Conservation (phyloP, 2,113 vertebrate genomes). For the Gavia stellata region DNA sequence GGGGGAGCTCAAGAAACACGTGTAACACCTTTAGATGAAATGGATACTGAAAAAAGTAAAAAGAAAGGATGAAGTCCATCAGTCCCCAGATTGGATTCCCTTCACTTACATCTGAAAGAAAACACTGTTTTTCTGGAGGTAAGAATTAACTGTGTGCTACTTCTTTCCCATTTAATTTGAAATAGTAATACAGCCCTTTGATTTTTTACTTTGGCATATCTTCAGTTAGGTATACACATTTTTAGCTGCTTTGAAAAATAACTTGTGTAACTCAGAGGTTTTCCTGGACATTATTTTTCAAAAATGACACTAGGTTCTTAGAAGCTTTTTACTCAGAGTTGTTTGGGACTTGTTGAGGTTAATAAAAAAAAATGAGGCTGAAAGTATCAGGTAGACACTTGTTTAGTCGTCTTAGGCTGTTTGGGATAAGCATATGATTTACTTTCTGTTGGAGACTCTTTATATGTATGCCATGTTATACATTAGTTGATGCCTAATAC, state of each 20-base stretch:
- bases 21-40: not conserved
- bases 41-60: not conserved
- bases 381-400: not conserved
- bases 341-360: not conserved
- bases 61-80: not conserved
- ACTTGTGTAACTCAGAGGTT: not conserved
- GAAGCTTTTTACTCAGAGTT: not conserved
- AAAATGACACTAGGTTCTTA: not conserved
- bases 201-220: not conserved
- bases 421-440: not conserved
- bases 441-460: not conserved
- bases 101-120: not conserved
- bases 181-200: not conserved
- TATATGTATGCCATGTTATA: not conserved
- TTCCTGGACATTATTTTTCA: not conserved
- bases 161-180: not conserved
- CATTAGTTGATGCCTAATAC: not conserved
- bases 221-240: not conserved
- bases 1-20: not conserved
- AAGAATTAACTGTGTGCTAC: not conserved
- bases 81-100: not conserved
- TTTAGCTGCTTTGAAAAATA: not conserved
- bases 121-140: not conserved
- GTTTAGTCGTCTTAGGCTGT: not conserved
- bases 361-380: not conserved